Evolutionary conservation across 2,888 invertebrate species (phyloP), one percentile per base, ranked within the genome.

Genomic region (Ecdyonurus torrentis): DNA sequence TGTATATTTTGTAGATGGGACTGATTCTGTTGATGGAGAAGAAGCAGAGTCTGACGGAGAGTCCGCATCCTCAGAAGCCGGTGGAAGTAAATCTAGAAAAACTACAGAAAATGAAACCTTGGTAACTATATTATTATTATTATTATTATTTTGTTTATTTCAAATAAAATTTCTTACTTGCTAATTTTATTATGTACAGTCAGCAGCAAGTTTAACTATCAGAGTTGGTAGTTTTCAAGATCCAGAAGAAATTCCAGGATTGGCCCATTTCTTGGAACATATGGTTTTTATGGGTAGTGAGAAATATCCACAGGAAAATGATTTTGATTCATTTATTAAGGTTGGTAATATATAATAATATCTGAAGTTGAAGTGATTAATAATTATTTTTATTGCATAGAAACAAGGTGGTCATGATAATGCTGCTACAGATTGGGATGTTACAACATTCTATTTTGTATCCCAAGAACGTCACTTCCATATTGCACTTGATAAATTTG

Each of bases 381-480:
- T n/a, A n/a, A n/a, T n/a, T n/a, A n/a, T n/a, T n/a, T n/a, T n/a
- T n/a, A n/a, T n/a, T n/a, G n/a, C n/a, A n/a, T 72, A 82, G 78
- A 88, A 86, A 79, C 84, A 86, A 72, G 92, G 93, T 2, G 95
- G 94, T 2, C 85, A 83, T 7, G 86, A 87, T 71, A 94, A 94
- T 73, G 94, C 93, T 1, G 83, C 85, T 37, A 95, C 95, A 0
- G 92, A 91, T 71, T 85, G 85, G 73, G 93, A 94, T 74, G 81
- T 83, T 69, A 95, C 94, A 0, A 83, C 86, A 1, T 95, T 92
- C 75, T 87, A 91, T 74, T 93, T 95, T 74, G 92, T 92, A 72
- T 85, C 92, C 67, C 85, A 88, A 64, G 88, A 90, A 73, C 85
- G 87, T 70, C 79, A 89, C 73, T 79, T 95, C 23, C 78, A 80